A percentile compares a stretch with the other conserved stretches of the same genome.
Conservation (phyloP, 2,797 vertebrate species). For the Martes flavigula region DNA sequence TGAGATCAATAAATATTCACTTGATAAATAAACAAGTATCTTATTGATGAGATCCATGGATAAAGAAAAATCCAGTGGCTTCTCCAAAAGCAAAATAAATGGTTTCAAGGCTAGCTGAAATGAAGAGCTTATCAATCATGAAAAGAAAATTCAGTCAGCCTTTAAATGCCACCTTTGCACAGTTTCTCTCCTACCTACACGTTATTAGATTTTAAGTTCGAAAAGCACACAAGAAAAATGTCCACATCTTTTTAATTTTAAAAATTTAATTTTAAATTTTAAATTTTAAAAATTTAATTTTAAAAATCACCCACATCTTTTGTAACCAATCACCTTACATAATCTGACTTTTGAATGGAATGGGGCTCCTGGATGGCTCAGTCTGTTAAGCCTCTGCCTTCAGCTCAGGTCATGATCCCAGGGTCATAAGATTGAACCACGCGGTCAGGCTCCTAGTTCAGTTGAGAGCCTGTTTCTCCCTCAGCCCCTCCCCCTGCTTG, state of each 20-base stretch:
- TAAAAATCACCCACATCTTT: constrained; percentile 38
- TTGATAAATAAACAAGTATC: not conserved
- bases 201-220: constrained; percentile 42
- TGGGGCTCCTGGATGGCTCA: not conserved
- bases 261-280: not conserved
- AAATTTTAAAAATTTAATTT: not conserved
- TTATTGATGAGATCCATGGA: not conserved
- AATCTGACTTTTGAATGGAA: constrained; percentile 1
- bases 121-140: not conserved
- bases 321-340: not conserved
- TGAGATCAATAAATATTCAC: constrained; percentile 10
- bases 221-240: constrained; percentile 44
- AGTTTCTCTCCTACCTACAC: not conserved
- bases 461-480: not conserved
- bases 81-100: constrained; percentile 18
- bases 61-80: constrained; percentile 22
- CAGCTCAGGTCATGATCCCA: not conserved
- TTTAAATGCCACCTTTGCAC: constrained; percentile 35
- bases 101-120: constrained; percentile 3
- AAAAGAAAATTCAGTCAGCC: constrained; percentile 40
- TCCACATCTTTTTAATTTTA: not conserved
- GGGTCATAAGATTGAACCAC: too few species aligned
- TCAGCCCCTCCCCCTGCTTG: not conserved
- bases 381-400: not conserved
- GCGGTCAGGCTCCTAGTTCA: not conserved